phyloP scores from a whole-genome alignment of 2,888 invertebrate species.

The Rotaria magnacalcarata region DNA sequence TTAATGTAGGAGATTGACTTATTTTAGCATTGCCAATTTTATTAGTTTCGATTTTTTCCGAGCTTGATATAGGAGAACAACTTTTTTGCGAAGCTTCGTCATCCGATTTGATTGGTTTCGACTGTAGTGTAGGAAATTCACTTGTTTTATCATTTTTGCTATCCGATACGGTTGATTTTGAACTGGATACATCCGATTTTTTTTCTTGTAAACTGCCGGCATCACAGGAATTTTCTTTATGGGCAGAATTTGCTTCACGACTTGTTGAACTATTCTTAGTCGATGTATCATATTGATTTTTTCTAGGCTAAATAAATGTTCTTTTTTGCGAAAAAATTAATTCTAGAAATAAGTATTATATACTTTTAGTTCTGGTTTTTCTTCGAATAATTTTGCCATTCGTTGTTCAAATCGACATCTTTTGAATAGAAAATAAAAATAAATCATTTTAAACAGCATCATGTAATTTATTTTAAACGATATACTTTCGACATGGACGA shows the following conservation, averaged over 20 bases:
- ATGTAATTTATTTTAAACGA: background rate
- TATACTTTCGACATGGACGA: background rate
- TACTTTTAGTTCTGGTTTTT: background rate
- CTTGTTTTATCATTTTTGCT: background rate
- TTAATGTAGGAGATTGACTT: background rate
- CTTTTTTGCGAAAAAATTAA: background rate
- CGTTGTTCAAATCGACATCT: constrained; percentile 25
- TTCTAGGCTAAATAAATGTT: background rate
- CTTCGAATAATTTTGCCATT: background rate
- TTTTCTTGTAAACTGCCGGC: background rate
- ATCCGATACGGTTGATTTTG: background rate
- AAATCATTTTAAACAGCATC: background rate
- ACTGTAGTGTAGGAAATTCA: background rate
- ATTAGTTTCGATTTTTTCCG: background rate
- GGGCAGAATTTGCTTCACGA: background rate
- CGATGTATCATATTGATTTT: background rate
- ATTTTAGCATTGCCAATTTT: background rate
- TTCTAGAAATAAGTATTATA: background rate
- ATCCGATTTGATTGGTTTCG: background rate
- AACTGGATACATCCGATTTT: background rate
- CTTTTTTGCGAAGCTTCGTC: background rate
- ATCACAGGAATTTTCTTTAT: background rate
- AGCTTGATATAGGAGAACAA: background rate
- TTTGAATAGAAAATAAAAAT: background rate
- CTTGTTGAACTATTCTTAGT: background rate